A percentile compares a stretch with the other conserved stretches of the same genome.
phyloP scores from a whole-genome alignment of 2,797 vertebrate genomes.

The Lophius americanus region DNA sequence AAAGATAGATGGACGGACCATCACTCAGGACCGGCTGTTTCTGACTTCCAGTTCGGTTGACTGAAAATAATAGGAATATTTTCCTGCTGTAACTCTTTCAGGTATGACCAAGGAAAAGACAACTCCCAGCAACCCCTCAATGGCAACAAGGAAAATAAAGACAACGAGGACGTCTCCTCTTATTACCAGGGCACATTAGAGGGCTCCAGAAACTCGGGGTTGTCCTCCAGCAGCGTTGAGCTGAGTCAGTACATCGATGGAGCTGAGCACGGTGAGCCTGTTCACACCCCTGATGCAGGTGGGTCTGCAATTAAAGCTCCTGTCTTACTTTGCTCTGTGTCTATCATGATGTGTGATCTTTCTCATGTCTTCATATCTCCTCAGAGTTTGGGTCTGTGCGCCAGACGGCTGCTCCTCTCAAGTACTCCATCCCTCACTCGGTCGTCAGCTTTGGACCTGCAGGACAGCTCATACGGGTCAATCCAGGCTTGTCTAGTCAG shows the following conservation, averaged over 20 bases:
- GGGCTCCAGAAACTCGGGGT: constrained; percentile 84
- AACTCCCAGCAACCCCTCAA: constrained; percentile 45
- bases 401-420: constrained; percentile 71
- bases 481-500: constrained; percentile 73
- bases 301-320: background rate
- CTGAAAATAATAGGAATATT: background rate
- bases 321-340: background rate
- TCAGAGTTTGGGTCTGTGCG: constrained; percentile 40
- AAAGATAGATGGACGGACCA: too few relatives aligned
- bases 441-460: constrained; percentile 86
- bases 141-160: constrained; percentile 44
- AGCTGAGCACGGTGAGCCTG: constrained; percentile 50
- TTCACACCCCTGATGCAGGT: constrained; percentile 49
- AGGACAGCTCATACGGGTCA: constrained; percentile 85
- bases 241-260: constrained; percentile 90
- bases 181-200: constrained; percentile 69
- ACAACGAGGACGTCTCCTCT: constrained; percentile 58
- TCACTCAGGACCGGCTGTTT: too few relatives aligned
- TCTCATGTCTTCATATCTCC: constrained; percentile 6
- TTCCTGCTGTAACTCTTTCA: constrained; percentile 31
- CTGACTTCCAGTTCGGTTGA: too few relatives aligned
- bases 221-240: constrained; percentile 89
- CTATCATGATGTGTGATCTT: background rate
- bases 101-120: constrained; percentile 57
- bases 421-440: constrained; percentile 83